Evolutionary conservation across 2,888 invertebrate genomes (phyloP), one percentile per base, ranked within the genome.

Genomic region (Folsomia manolachei): DNA sequence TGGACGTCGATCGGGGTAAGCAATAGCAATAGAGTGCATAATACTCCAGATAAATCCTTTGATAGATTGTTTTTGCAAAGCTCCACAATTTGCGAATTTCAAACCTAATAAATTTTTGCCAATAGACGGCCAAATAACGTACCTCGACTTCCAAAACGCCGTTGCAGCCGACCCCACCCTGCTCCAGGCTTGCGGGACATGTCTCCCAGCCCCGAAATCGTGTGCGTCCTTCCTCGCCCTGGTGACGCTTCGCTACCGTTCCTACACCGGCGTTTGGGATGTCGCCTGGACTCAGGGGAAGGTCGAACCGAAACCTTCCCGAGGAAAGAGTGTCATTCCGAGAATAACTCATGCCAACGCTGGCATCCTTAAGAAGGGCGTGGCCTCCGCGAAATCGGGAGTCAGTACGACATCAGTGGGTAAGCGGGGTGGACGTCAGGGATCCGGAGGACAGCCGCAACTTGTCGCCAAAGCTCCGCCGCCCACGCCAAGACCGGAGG

Each of bases 41-140:
- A n/a, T n/a, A n/a, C n/a, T 56, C n/a, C 56, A 56, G 56, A 4
- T 14, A 21, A 19, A 56, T 19, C 7, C 7, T 18, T 56, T n/a
- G 14, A 39, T 9, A 39, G n/a, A 51, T 51, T 51, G 18, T 56
- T 18, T 56, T 14, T 56, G 11, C 4, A 56, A 56, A 56, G 7
- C n/a, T 4, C 7, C 19, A 56, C 56, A 56, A 56, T 56, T 56
- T 56, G 19, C 18, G n/a, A 51, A n/a, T n/a, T n/a, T n/a, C n/a
- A n/a, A n/a, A n/a, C n/a, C n/a, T 39, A 39, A 39, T 39, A 39
- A 39, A n/a, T n/a, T n/a, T n/a, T n/a, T n/a, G n/a, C n/a, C n/a
- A n/a, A n/a, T 19, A 56, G 56, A 80, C 39, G 74, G 76, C 0
- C 78, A 78, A 69, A 76, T 80, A 21, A 77, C 79, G 0, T 73